Evolutionary conservation across 1,140 invertebrate genomes (phyloP).

Genomic region (Drosophila murphyi): DNA sequence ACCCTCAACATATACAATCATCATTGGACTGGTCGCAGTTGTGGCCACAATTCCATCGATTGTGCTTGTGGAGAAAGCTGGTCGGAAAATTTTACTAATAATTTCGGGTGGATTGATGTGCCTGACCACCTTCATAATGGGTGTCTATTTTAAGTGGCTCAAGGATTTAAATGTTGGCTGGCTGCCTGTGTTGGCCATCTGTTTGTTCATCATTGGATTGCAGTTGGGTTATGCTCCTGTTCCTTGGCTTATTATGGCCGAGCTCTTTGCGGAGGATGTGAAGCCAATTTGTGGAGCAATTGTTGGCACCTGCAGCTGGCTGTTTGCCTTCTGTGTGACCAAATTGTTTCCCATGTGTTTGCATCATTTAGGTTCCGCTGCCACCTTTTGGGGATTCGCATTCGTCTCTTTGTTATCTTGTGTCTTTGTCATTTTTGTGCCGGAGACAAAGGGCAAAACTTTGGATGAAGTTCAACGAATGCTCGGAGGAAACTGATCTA

Average conservation of each 20-base stretch:
- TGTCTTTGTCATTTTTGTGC: slow-evolving; percentile 87
- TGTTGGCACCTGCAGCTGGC: slow-evolving; percentile 90
- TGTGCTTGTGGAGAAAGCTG: slow-evolving; percentile 88
- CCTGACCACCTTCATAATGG: slow-evolving; percentile 86
- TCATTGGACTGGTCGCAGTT: slow-evolving; percentile 90
- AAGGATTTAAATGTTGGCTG: slow-evolving; percentile 84
- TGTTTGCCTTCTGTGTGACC: slow-evolving; percentile 93
- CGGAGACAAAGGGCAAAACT: slow-evolving; percentile 90
- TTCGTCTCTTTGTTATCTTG: slow-evolving; percentile 87
- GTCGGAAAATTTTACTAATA: slow-evolving; percentile 88
- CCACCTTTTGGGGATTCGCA: slow-evolving; percentile 90
- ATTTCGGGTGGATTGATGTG: slow-evolving; percentile 88
- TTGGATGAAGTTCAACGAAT: slow-evolving; percentile 87
- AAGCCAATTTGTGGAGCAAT: slow-evolving; percentile 90
- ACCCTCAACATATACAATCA: slow-evolving; percentile 86
- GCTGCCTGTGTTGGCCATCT: slow-evolving; percentile 89
- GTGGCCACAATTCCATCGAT: slow-evolving; percentile 88
- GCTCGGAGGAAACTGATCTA: slow-evolving; percentile 16
- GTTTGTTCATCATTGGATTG: slow-evolving; percentile 91
- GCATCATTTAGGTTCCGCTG: slow-evolving; percentile 85
- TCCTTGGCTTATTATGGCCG: slow-evolving; percentile 91
- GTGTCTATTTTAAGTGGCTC: slow-evolving; percentile 87
- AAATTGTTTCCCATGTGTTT: slow-evolving; percentile 85
- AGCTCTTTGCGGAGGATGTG: slow-evolving; percentile 90
- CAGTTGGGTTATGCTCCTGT: slow-evolving; percentile 90